Evolutionary conservation across 2,888 invertebrate species (phyloP), one percentile per base, ranked within the genome.

Genomic region (Apotomis turbidana): DNA sequence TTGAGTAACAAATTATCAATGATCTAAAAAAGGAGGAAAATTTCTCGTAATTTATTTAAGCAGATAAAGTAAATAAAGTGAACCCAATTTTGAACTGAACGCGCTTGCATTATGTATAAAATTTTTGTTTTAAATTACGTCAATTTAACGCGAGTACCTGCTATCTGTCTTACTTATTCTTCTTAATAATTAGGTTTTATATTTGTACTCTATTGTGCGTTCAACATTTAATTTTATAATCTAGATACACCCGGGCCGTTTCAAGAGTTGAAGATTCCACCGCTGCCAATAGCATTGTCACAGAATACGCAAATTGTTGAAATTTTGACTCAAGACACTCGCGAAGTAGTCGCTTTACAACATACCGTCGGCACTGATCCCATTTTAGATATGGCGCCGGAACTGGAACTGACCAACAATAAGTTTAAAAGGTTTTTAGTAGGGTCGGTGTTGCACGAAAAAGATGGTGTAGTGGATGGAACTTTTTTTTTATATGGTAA

Each of bases 401-500:
- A 88, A 64, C 79, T 74, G 4, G 60, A 79, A 41, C 71, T 27
- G 27, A 27, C 27, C 27, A 27, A 83, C 66, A 79, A 81, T 64
- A 83, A 81, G 67, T 77, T 83, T 3, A 80, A 81, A 12, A 83
- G 83, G 73, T 76, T 85, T n/a, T 76, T 83, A 60, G 81, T 83
- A 74, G 82, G 85, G 38, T 76, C 82, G 44, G 82, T 81, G 66
- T 76, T 81, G 66, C 79, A 76, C 72, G 80, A 80, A 52, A 81
- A 81, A 67, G 75, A 80, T 73, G 74, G 78, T n/a, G 78, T 80
- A 38, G 77, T 85, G 76, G 83, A 84, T 76, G 77, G 82, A 49
- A 77, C 83, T 54, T 87, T 91, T 80, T 91, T 91, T 81, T 81
- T 91, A 73, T 84, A 87, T 70, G 93, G 93, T 92, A 85, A 61